Evolutionary conservation across 2,888 invertebrate genomes (phyloP), one percentile per base, ranked within the genome.

Genomic region (Eupsilia transversa): DNA sequence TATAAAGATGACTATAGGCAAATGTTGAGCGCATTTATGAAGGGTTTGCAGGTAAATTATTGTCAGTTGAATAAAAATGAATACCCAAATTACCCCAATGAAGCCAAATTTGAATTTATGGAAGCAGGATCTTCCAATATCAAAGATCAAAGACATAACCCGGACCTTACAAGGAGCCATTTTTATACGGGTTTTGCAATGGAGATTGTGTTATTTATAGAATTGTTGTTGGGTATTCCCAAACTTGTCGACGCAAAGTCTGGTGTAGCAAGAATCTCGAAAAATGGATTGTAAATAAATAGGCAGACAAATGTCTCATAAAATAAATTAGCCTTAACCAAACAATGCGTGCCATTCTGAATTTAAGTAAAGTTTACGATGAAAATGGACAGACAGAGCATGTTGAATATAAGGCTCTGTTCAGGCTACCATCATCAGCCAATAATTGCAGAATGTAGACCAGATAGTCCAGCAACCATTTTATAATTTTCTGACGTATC

Each of bases 1-100:
- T 89, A 95, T 67, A 91, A 91, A 71, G 87, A 89, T 0, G 91
- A 94, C 82, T 86, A 91, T 90, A 92, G 94, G 86, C 92, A 96
- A 82, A 94, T 94, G 75, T 65, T 96, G 56, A 91, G 87, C 72
- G 63, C 77, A 35, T 94, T 93, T 80, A 84, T 94, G 61, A 80
- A 86, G 30, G 90, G 93, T 63, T 89, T 96, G 54, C 86, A 91
- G 88, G 96, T 96, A 88, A 88, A 27, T 17, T 20, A 38, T 52
- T 54, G 9, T 2, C 2, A 38, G 14, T 59, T 60, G 7, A 46
- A 9, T 27, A 27, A 30, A 67, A 41, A 27, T 3, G 3, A 38
- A 23, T 23, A 38, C 7, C 2, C 6, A 49, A 38, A 17, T 14
- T 17, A 27, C 35, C 27, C n/a, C n/a, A 1, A 14, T 20, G 33